phyloP scores from a whole-genome alignment of 2,113 vertebrate species.

The Myrmophylax atrothorax region DNA sequence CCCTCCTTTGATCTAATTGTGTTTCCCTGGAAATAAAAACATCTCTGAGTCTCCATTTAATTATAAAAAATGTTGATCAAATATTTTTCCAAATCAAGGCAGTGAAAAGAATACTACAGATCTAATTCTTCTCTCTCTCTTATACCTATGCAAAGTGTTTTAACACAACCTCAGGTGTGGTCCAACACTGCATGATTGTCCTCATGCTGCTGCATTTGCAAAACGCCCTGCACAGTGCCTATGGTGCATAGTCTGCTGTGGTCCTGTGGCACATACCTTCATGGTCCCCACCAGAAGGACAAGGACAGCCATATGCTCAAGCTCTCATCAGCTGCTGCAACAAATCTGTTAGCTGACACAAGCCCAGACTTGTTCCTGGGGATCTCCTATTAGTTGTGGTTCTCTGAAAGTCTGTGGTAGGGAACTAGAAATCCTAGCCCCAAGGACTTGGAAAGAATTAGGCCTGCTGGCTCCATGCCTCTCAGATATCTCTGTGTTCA shows the following conservation, averaged over 20 bases:
- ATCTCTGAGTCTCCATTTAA: neutral
- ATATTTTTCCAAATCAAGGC: neutral
- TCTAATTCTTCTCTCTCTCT: neutral
- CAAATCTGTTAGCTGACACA: neutral
- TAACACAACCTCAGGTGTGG: fast-evolving
- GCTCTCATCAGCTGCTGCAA: neutral
- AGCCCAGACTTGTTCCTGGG: neutral
- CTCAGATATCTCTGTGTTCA: neutral
- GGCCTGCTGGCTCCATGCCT: neutral
- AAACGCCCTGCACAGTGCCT: neutral
- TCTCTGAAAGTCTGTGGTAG: neutral
- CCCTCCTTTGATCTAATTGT: neutral
- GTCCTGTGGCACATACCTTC: neutral
- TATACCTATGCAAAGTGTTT: neutral
- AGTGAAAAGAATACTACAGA: neutral
- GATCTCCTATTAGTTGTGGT: neutral
- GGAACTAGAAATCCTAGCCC: neutral
- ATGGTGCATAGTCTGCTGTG: neutral
- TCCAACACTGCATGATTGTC: neutral
- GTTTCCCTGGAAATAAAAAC: neutral
- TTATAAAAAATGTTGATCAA: neutral
- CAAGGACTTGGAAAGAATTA: neutral
- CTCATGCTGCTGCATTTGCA: neutral
- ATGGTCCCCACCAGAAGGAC: neutral
- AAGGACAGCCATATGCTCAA: neutral